Percentiles rank a stretch among this genome's conserved stretches.
phyloP scores from a whole-genome alignment of 2,797 vertebrate genomes.

The Trematocara caparti region DNA sequence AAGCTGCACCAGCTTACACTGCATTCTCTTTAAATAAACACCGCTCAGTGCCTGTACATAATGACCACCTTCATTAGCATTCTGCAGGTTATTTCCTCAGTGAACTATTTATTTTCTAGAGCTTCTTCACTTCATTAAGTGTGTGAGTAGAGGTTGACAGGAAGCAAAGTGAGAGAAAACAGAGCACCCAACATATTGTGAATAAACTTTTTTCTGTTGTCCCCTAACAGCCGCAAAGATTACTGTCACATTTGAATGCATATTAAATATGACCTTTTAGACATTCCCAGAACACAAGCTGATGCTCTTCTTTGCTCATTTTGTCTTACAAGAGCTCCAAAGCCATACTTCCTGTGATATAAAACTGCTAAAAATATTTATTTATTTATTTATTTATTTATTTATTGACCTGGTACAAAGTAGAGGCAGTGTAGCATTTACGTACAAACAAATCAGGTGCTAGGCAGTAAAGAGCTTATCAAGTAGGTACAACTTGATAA shows the following conservation, averaged over 20 bases:
- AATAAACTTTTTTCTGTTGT: neutral
- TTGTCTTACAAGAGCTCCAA: neutral
- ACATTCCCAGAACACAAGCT: neutral
- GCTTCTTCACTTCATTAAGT: neutral
- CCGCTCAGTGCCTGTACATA: too few species aligned
- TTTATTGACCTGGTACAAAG: neutral
- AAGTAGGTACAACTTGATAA: neutral
- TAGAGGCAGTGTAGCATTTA: neutral
- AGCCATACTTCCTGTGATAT: neutral
- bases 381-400: rapidly evolving
- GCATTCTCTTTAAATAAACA: neutral
- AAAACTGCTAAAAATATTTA: neutral
- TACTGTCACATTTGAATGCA: neutral
- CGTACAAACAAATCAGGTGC: neutral
- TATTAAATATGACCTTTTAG: neutral
- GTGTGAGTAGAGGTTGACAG: neutral
- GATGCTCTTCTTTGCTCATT: neutral
- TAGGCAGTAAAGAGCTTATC: neutral
- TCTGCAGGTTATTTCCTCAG: neutral
- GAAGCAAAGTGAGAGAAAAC: neutral
- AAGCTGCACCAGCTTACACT: neutral
- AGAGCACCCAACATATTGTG: neutral
- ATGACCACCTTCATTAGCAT: neutral
- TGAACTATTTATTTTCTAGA: neutral
- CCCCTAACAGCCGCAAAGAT: neutral